These are phyloP conservation scores for Hesperia comma DNA, from an alignment of 2,888 invertebrate species.

Conservation along the genomic window DNA sequence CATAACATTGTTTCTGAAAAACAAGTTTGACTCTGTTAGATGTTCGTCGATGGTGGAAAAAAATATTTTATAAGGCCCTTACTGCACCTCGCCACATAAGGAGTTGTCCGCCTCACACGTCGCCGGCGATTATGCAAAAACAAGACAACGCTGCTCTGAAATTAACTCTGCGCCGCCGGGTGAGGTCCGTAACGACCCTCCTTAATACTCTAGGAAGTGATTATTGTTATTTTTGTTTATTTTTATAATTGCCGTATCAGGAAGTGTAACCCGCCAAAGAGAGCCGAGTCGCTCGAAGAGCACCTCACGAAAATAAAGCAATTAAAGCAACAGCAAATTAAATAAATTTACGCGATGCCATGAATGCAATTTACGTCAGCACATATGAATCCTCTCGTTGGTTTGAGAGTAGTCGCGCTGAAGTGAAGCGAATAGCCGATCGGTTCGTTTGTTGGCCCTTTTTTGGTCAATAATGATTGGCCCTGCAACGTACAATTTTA, in stretches of 20 bases:
- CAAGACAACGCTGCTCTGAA: conserved; percentile 56
- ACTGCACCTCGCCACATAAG: conserved; percentile 51
- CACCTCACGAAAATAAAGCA: conserved; percentile 70
- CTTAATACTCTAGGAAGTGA: conserved; percentile 74
- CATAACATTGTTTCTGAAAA: too few relatives aligned
- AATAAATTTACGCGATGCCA: conserved; percentile 40
- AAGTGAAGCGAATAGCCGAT: conserved; percentile 21
- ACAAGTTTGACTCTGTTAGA: neutral
- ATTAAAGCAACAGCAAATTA: conserved; percentile 54
- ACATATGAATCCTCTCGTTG: conserved; percentile 23
- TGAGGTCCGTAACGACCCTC: conserved; percentile 62
- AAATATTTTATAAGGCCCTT: conserved; percentile 6
- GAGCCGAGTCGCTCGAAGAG: conserved; percentile 50
- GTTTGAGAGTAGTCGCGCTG: conserved; percentile 10
- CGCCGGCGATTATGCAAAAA: conserved; percentile 64
- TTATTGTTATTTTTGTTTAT: conserved; percentile 82
- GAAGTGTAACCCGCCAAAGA: conserved; percentile 56
- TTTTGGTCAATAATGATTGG: conserved; percentile 32
- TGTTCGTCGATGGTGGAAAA: neutral
- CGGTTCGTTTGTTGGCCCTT: conserved; percentile 30
- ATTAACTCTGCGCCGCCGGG: conserved; percentile 64
- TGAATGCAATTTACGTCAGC: conserved; percentile 48
- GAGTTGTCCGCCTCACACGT: conserved; percentile 67
- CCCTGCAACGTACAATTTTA: conserved; percentile 17
- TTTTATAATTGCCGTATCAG: conserved; percentile 76